Evolutionary conservation across 1,140 invertebrate species (phyloP).

Genomic region (Pseudomyrmex concolor): DNA sequence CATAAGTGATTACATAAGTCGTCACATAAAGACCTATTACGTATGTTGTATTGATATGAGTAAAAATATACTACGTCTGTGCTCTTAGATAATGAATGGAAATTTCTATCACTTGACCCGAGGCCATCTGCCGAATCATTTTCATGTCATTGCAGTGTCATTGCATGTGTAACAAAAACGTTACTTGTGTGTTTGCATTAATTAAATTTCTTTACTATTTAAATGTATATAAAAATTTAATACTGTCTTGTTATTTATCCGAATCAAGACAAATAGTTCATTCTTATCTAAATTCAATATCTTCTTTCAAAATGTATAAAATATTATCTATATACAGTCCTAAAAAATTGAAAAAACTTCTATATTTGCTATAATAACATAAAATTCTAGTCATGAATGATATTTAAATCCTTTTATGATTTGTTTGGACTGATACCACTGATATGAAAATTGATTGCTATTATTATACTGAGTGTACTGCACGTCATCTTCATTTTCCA

Average conservation of each 20-base stretch:
- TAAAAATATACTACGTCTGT: constrained; percentile 32
- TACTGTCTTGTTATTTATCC: background rate
- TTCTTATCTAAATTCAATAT: constrained; percentile 1
- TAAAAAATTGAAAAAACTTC: constrained; percentile 11
- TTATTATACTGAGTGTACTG: constrained; percentile 52
- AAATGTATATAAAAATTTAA: constrained; percentile 3
- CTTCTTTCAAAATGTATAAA: background rate
- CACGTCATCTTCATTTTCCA: constrained; percentile 19
- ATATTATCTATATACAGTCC: background rate
- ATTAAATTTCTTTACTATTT: background rate
- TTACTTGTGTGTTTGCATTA: no score
- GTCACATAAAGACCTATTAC: constrained; percentile 7
- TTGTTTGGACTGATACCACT: constrained; percentile 82
- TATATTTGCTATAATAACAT: constrained; percentile 9
- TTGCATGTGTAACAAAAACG: background rate
- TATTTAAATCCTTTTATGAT: constrained; percentile 82
- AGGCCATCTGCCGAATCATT: background rate
- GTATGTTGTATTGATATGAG: constrained; percentile 1
- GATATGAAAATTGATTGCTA: constrained; percentile 68
- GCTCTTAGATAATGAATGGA: constrained; percentile 14
- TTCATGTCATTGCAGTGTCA: constrained; percentile 7
- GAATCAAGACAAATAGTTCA: constrained; percentile 3
- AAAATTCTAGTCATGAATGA: constrained; percentile 72
- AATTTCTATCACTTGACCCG: constrained; percentile 43
- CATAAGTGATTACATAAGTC: constrained; percentile 10